Percentiles rank a stretch among this genome's conserved stretches.
Conservation (phyloP, 2,797 vertebrate species). For the Euthynnus affinis region DNA sequence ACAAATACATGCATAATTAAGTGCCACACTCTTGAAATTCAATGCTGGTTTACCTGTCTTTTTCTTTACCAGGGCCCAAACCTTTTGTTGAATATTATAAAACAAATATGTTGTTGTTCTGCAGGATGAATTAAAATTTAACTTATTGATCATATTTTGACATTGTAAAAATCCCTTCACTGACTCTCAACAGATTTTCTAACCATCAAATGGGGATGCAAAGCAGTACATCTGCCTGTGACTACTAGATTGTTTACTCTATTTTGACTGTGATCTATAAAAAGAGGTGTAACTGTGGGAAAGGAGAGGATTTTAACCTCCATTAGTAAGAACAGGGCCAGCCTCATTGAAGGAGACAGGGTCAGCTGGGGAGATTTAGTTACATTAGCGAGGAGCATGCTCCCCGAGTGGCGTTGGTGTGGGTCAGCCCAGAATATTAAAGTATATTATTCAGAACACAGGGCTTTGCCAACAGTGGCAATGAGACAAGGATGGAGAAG, state of each 20-base stretch:
- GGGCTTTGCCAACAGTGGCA: constrained; percentile 56
- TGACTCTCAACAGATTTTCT: neutral
- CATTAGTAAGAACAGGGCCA: constrained; percentile 55
- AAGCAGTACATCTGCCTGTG: constrained; percentile 35
- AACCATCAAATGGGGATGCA: constrained; percentile 10
- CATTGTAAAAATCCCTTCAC: neutral
- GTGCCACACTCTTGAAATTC: constrained; percentile 27
- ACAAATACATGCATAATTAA: constrained; percentile 56
- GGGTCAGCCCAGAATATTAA: constrained; percentile 75
- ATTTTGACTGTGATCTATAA: constrained; percentile 32
- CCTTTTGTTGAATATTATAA: constrained; percentile 19
- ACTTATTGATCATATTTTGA: constrained; percentile 17
- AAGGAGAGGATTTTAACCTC: constrained; percentile 61
- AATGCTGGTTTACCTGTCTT: constrained; percentile 26
- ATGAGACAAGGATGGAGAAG: constrained; percentile 54
- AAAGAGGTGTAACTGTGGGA: constrained; percentile 40
- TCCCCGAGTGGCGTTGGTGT: constrained; percentile 56
- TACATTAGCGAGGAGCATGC: constrained; percentile 66
- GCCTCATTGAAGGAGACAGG: constrained; percentile 69
- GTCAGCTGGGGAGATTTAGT: constrained; percentile 70
- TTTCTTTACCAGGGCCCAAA: neutral
- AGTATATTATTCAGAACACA: constrained; percentile 70
- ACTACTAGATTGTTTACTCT: constrained; percentile 4
- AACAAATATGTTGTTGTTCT: constrained; percentile 19
- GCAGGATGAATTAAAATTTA: neutral